Base-by-base conservation (phyloP, 1,140 invertebrate species). In the Drosophila azteca region DNA sequence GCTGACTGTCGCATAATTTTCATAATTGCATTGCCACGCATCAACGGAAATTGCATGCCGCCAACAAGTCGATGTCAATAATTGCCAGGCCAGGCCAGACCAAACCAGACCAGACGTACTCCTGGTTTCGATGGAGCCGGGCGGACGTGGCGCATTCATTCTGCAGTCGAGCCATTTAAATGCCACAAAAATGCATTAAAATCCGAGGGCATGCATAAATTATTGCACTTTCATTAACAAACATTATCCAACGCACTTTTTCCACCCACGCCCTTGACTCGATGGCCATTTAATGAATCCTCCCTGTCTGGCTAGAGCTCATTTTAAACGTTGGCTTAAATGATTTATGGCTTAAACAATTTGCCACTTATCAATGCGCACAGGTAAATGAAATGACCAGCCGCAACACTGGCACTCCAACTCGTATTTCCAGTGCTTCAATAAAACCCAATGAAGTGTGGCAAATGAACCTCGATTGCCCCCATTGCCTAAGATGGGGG, bases 1-100 rank as follows among this genome's bases (percentile, higher is more conserved):
- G 45, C 50, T 41, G 75, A 78, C 29, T 57, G 52, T 54, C 55
- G 70, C 71, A 79, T 80, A 70, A 79, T 80, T 80, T 77, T 77
- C 78, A 81, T 81, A 81, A 81, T 81, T 81, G 72, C 78, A 81
- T 81, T 81, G 72, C 67, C 72, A 81, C 72, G 72, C 78, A 81
- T 81, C 61, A 72, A 55, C 54, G 73, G 73, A 81, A 77, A 81
- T 77, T 81, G 58, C 63, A 68, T 50, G 78, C 62, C 78, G 78
- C 78, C 78, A 81, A 73, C 78, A 73, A 81, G 78, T 81, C 78
- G 72, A 63, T 72, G 78, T 81, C 72, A 64, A 81, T 81, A 81
- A 81, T 81, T 81, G 73, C 72, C 71, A 55, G 50, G 7, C 63
- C 29, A 26, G 3, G 24, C 24, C 24, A 26, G 24, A 26, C 24